Conservation (phyloP, 2,888 invertebrate genomes). For the Stenolophus ochropezus region DNA sequence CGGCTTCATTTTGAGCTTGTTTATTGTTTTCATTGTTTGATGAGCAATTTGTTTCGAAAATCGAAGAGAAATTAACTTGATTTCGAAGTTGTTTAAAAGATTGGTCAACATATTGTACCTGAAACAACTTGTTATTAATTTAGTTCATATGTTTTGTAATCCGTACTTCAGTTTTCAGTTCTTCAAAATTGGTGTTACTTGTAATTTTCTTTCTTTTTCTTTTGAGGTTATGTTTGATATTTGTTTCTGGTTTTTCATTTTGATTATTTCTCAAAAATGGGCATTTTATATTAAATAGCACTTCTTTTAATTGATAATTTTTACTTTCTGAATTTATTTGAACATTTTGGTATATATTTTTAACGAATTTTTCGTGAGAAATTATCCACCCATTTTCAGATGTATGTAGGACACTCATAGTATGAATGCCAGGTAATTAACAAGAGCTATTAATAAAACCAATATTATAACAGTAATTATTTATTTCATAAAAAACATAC, state of each 20-base stretch:
- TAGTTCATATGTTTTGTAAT: not conserved
- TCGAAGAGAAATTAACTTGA: slow-evolving; percentile 65
- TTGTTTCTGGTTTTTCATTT: slow-evolving; percentile 64
- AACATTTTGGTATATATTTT: slow-evolving; percentile 72
- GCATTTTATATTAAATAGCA: slow-evolving; percentile 73
- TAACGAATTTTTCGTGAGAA: slow-evolving; percentile 74
- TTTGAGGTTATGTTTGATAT: slow-evolving; percentile 63
- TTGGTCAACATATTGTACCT: slow-evolving; percentile 68
- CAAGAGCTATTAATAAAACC: not conserved
- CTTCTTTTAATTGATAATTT: slow-evolving; percentile 69
- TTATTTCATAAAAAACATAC: slow-evolving; percentile 25
- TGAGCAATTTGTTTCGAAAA: slow-evolving; percentile 64
- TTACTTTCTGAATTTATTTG: slow-evolving; percentile 63
- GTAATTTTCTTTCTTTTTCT: slow-evolving; percentile 66
- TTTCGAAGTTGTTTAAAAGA: slow-evolving; percentile 65
- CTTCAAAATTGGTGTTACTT: slow-evolving; percentile 52
- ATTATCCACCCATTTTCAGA: slow-evolving; percentile 73
- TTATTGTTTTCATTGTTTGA: not conserved
- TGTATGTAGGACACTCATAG: slow-evolving; percentile 72
- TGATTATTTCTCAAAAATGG: slow-evolving; percentile 71
- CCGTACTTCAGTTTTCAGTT: slow-evolving; percentile 60
- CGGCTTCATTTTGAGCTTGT: slow-evolving; percentile 69
- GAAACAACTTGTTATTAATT: slow-evolving; percentile 57
- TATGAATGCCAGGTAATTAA: slow-evolving; percentile 46
- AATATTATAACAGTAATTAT: not conserved